These are phyloP conservation scores for Calephelis nemesis DNA, from an alignment of 1,140 invertebrate species.

Conservation along the genomic window DNA sequence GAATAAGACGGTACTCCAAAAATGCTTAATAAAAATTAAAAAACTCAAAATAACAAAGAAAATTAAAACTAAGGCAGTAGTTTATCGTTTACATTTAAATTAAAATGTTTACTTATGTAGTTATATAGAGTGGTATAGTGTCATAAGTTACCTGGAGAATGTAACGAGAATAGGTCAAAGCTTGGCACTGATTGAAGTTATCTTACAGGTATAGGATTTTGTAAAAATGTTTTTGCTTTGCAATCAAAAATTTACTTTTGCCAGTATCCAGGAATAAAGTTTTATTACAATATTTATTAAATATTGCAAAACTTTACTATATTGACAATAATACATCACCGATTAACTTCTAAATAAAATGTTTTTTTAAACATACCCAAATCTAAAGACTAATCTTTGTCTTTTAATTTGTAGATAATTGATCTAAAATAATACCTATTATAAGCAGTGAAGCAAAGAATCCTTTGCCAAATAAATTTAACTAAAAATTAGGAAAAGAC, in stretches of 20 bases:
- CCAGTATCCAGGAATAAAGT: too few species aligned
- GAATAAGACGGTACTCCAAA: constrained; percentile 1
- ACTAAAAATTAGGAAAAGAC: constrained; percentile 18
- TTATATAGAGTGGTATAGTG: not conserved
- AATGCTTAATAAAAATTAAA: constrained; percentile 6
- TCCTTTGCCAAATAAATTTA: constrained; percentile 2
- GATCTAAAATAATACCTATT: constrained; percentile 14
- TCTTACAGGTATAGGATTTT: too few species aligned
- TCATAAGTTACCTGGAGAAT: too few species aligned
- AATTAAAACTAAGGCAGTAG: constrained; percentile 19
- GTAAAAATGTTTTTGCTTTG: too few species aligned
- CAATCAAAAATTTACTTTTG: too few species aligned
- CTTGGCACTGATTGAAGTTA: too few species aligned
- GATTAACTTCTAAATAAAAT: too few species aligned
- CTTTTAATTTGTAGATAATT: not conserved
- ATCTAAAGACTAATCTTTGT: not conserved
- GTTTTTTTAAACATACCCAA: too few species aligned
- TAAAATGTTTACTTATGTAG: constrained; percentile 1
- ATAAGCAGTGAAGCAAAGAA: constrained; percentile 6
- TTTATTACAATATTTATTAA: too few species aligned
- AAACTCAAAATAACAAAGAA: not conserved
- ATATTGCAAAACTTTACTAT: too few species aligned
- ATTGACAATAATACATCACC: too few species aligned
- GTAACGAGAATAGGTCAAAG: too few species aligned
- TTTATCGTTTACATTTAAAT: constrained; percentile 10